A percentile compares a stretch with the other conserved stretches of the same genome.
These are phyloP conservation scores for Cladopsammia gracilis DNA, from an alignment of 64 coral and sea anemone species.

Conservation along the genomic window DNA sequence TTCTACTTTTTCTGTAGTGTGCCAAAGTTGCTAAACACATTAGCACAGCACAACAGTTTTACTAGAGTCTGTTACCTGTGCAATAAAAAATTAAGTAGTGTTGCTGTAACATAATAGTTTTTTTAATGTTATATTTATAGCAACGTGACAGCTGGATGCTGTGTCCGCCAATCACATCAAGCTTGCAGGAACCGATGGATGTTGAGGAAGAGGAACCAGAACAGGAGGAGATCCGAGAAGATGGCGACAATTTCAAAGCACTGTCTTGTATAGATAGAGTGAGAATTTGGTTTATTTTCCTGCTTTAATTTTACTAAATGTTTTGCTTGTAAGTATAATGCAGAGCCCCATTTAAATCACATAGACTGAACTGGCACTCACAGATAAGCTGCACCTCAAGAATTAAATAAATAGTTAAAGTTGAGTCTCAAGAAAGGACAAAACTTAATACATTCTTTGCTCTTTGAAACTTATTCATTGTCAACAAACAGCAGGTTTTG, in stretches of 20 bases:
- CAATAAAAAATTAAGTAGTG: background rate
- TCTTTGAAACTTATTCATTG: too few relatives aligned
- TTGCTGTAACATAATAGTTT: background rate
- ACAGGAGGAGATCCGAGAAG: constrained; percentile 24
- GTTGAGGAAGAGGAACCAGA: constrained; percentile 28
- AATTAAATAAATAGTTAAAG: too few relatives aligned
- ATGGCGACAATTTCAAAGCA: constrained; percentile 46
- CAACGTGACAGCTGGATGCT: constrained; percentile 96
- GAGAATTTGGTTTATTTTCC: background rate
- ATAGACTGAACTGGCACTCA: too few relatives aligned
- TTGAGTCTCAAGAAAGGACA: too few relatives aligned
- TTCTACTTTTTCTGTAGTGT: too few relatives aligned
- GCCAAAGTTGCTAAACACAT: too few relatives aligned
- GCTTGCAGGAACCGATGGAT: constrained; percentile 5
- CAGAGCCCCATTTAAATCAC: too few relatives aligned
- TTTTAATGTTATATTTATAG: background rate
- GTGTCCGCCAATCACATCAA: constrained; percentile 66
- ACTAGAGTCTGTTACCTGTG: too few relatives aligned
- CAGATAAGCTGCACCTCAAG: too few relatives aligned
- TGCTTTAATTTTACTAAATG: background rate
- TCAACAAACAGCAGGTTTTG: too few relatives aligned
- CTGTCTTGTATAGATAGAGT: constrained; percentile 79
- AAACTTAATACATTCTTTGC: too few relatives aligned
- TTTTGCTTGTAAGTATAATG: background rate
- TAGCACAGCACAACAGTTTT: too few relatives aligned